Evolutionary conservation across 64 coral and sea anemone genomes (phyloP), one percentile per base, ranked within the genome.

Genomic region (Montipora sp.): DNA sequence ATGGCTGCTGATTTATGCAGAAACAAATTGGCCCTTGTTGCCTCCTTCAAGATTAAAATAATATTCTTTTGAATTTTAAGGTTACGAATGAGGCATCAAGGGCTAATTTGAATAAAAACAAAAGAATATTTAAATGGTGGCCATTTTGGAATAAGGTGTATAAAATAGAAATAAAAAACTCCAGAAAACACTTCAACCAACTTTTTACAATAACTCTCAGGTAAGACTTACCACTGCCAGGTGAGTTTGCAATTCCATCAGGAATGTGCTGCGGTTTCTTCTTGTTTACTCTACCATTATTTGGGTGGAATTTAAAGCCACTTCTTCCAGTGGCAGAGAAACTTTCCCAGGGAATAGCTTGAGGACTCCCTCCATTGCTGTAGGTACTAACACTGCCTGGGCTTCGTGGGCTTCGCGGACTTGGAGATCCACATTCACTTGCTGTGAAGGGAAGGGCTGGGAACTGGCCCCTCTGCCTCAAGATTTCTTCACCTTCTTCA

Each of bases 401-500:
- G 63, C 86, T 92, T 79, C 92, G 84, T 0, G 95, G 95, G 19
- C 92, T 89, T 22, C 84, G 59, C 14, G 84, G 78, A 46, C 51
- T 77, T 3, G 89, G 70, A 45, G 78, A 74, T 27, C 90, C 90
- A 48, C 83, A 84, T 19, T 96, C 92, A 16, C 75, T 59, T 66
- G 83, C 63, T 43, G 83, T 87, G 48, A 91, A 94, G 1, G 88
- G 90, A 3, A 93, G 87, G 19, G 85, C 77, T 19, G 92, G 87
- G 53, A 92, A 59, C 47, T 96, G 92, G 6, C 95, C 94, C 77
- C 97, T 59, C 36, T 95, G 91, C 23, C 97, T 73, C 19, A 98
- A 75, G 16, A 96, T 90, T 69, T 98, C 97, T 71, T 98, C 97
- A 44, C 97, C 97, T 88, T 98, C 97, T 55, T 98, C 97, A 75